phyloP scores from a whole-genome alignment of 2,113 vertebrate genomes.

The Rhizomys pruinosus region DNA sequence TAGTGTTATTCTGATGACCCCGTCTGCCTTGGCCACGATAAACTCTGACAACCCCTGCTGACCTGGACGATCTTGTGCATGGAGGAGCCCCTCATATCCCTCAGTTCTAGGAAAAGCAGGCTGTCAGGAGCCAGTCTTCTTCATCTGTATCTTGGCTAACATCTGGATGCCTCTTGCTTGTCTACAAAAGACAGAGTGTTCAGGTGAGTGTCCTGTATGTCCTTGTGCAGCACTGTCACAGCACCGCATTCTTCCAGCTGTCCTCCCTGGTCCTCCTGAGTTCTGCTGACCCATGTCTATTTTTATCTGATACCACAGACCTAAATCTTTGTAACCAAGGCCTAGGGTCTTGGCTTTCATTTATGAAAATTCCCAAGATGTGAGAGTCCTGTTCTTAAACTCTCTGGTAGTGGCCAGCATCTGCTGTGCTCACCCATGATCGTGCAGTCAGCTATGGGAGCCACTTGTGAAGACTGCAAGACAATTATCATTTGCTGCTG shows the following conservation, averaged over 20 bases:
- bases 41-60: neutral
- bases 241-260: no score
- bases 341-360: neutral
- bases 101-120: neutral
- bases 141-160: no score
- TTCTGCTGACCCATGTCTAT: neutral
- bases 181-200: no score
- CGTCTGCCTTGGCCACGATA: no score
- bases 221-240: no score
- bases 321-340: neutral
- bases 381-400: neutral
- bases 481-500: neutral
- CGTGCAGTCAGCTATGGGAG: neutral
- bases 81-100: no score
- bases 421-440: rapidly evolving
- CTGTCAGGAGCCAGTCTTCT: neutral
- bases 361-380: neutral
- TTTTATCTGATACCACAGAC: neutral
- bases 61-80: neutral
- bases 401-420: rapidly evolving
- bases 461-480: rapidly evolving
- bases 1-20: rapidly evolving
- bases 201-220: no score
- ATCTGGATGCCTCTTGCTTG: no score
- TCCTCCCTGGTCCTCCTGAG: no score